Conservation (phyloP, 2,888 invertebrate genomes). For the Phytoseiulus persimilis region DNA sequence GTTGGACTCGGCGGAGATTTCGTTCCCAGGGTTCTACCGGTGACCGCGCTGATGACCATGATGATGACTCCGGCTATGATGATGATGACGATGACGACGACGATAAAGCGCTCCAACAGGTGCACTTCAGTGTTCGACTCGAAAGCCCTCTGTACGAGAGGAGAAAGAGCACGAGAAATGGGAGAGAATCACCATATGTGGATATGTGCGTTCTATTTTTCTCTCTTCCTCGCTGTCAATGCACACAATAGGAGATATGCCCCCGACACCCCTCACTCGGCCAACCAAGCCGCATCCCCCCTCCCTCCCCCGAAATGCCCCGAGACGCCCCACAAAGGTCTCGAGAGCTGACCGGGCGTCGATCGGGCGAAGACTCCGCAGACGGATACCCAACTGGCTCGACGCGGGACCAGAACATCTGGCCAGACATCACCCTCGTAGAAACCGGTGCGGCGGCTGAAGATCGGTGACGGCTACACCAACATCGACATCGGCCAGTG, state of each 20-base stretch:
- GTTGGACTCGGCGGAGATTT: neutral
- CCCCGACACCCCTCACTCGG: neutral
- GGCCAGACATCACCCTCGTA: neutral
- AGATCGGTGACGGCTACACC: neutral
- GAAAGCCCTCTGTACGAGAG: neutral
- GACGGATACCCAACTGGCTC: neutral
- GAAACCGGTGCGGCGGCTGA: neutral
- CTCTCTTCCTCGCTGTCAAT: neutral
- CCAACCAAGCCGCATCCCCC: neutral
- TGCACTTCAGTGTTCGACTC: neutral
- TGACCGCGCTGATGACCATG: neutral
- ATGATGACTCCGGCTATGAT: neutral
- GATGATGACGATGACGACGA: neutral
- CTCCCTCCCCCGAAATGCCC: neutral
- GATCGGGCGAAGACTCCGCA: neutral
- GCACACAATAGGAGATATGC: neutral
- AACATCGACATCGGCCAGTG: neutral
- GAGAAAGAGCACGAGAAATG: neutral
- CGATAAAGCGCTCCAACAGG: neutral
- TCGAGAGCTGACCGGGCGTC: neutral
- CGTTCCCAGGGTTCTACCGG: slow-evolving; percentile 5
- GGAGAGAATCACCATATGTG: neutral
- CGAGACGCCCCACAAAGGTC: neutral
- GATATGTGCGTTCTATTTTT: neutral
- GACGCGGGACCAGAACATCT: neutral